A percentile compares a stretch with the other conserved stretches of the same genome.
These are phyloP conservation scores for Hoplostethus mediterraneus DNA, from an alignment of 2,797 vertebrate genomes.

Conservation along the genomic window DNA sequence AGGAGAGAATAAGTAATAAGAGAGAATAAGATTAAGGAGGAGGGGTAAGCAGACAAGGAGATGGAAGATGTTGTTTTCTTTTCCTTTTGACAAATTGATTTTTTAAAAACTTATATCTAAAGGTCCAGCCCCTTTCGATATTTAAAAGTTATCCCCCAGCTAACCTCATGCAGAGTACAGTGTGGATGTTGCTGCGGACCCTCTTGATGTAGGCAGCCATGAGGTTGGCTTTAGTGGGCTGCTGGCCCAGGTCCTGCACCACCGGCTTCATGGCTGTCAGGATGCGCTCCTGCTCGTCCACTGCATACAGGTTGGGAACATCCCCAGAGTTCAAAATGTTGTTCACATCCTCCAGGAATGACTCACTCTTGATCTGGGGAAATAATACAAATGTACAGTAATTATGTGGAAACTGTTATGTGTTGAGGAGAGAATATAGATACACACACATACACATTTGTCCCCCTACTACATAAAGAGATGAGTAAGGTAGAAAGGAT, in stretches of 20 bases:
- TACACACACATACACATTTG: neutral
- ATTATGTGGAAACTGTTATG: neutral
- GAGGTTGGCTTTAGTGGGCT: slow-evolving; percentile 92
- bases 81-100: neutral
- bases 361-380: slow-evolving; percentile 91
- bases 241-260: slow-evolving; percentile 88
- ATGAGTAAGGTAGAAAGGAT: too few relatives aligned
- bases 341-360: slow-evolving; percentile 95
- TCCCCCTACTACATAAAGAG: too few relatives aligned
- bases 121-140: too few relatives aligned
- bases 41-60: neutral
- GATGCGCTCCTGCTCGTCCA: slow-evolving; percentile 91
- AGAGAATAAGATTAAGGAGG: neutral
- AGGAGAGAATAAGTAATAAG: neutral
- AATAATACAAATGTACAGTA: neutral
- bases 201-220: slow-evolving; percentile 89
- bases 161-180: slow-evolving; percentile 96
- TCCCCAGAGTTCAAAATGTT: slow-evolving; percentile 93
- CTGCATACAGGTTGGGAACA: slow-evolving; percentile 89
- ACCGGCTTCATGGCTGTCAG: slow-evolving; percentile 88
- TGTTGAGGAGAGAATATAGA: neutral
- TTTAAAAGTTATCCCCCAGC: neutral
- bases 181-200: slow-evolving; percentile 91
- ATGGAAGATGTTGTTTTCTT: neutral
- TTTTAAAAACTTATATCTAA: neutral